A percentile compares a stretch with the other conserved stretches of the same genome.
phyloP scores from a whole-genome alignment of 2,888 invertebrate species.

The Pyrochroa serraticornis region DNA sequence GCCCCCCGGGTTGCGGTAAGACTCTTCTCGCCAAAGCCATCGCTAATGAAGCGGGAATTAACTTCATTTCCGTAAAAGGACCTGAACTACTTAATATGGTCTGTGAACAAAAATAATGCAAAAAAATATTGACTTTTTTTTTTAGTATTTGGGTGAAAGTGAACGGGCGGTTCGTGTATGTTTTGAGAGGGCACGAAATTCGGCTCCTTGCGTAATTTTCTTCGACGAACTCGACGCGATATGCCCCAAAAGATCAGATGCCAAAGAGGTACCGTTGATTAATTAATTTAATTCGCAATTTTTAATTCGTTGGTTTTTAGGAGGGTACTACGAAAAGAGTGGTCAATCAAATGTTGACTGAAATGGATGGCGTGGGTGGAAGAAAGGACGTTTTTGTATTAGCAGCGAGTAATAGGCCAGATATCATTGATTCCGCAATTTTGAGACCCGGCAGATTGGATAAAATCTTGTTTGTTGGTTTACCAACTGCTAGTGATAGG shows the following conservation, averaged over 20 bases:
- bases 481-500: slow-evolving; percentile 81
- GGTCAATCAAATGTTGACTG: slow-evolving; percentile 95
- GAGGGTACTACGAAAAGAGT: slow-evolving; percentile 81
- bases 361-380: slow-evolving; percentile 97
- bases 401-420: slow-evolving; percentile 96
- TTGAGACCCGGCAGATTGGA: slow-evolving; percentile 88
- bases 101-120: slow-evolving; percentile 42
- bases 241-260: slow-evolving; percentile 86
- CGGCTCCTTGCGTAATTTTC: slow-evolving; percentile 97
- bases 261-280: slow-evolving; percentile 63
- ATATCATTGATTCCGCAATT: slow-evolving; percentile 95
- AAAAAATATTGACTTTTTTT: slow-evolving; percentile 20
- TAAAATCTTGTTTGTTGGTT: slow-evolving; percentile 86
- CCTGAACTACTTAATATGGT: slow-evolving; percentile 90
- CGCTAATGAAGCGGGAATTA: slow-evolving; percentile 63
- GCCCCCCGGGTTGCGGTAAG: slow-evolving; percentile 97
- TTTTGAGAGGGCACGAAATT: slow-evolving; percentile 92
- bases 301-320: slow-evolving; percentile 44
- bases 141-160: slow-evolving; percentile 95
- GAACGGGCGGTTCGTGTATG: slow-evolving; percentile 96
- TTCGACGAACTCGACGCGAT: slow-evolving; percentile 98
- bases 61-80: too few relatives aligned
- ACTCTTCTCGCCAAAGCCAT: slow-evolving; percentile 97
- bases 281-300: background rate
- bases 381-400: slow-evolving; percentile 92